Percentiles rank a stretch among this genome's conserved stretches.
Evolutionary conservation across 2,888 invertebrate species (phyloP).

Genomic region (Brenthis ino): DNA sequence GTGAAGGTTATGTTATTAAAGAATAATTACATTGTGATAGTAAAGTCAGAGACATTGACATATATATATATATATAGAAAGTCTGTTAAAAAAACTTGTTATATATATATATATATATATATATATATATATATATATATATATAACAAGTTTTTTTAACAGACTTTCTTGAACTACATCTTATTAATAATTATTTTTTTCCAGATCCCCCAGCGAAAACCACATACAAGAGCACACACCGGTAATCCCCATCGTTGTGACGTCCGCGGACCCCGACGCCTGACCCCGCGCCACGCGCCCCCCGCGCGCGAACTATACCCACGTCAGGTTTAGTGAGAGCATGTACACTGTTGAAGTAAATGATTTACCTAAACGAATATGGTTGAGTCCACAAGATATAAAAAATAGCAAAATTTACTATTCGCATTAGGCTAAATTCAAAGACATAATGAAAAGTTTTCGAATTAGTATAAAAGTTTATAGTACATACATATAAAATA

Average conservation of each 20-base stretch:
- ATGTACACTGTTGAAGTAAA: constrained; percentile 38
- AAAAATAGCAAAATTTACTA: not conserved
- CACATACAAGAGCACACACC: constrained; percentile 54
- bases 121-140: too few species aligned
- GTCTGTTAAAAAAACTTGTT: too few species aligned
- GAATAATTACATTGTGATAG: too few species aligned
- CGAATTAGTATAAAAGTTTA: not conserved
- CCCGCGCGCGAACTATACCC: constrained; percentile 10
- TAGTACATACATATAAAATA: not conserved
- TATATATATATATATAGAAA: too few species aligned
- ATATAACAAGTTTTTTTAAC: too few species aligned
- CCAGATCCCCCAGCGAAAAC: constrained; percentile 66
- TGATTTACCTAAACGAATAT: constrained; percentile 11
- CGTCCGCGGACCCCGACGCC: constrained; percentile 65
- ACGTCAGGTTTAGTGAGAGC: constrained; percentile 31
- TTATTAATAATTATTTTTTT: constrained; percentile 32
- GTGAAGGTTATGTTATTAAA: too few species aligned
- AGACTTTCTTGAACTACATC: not conserved
- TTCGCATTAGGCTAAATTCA: too few species aligned
- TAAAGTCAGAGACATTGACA: too few species aligned
- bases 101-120: too few species aligned
- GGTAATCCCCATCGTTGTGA: constrained; percentile 73
- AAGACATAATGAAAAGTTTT: too few species aligned
- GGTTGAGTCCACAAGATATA: constrained; percentile 6
- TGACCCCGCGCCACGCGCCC: constrained; percentile 52